These are phyloP conservation scores for Platycheirus albimanus DNA, from an alignment of 2,888 invertebrate genomes.

Conservation along the genomic window DNA sequence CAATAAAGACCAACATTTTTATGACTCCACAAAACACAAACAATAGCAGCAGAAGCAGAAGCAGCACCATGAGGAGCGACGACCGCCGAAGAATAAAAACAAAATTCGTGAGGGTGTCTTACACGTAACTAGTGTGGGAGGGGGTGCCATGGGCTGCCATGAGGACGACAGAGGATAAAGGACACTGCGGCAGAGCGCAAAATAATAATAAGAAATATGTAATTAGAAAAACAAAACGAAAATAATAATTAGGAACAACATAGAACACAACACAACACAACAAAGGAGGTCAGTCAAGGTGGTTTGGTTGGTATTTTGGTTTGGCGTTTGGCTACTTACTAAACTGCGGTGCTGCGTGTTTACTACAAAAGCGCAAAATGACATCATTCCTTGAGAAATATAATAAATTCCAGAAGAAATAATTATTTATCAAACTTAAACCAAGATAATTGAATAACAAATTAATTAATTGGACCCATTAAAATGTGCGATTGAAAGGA, in stretches of 20 bases:
- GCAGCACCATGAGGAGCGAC: slow-evolving; percentile 1
- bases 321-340: slow-evolving; percentile 60
- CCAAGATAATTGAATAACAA: slow-evolving; percentile 50
- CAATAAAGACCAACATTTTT: slow-evolving; percentile 35
- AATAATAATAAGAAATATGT: slow-evolving; percentile 36
- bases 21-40: neutral
- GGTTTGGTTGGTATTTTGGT: too few relatives aligned
- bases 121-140: neutral
- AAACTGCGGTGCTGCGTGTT: slow-evolving; percentile 62
- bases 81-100: neutral
- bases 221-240: slow-evolving; percentile 32
- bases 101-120: slow-evolving; percentile 16
- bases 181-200: slow-evolving; percentile 34
- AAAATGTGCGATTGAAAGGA: slow-evolving; percentile 55
- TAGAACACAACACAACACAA: too few relatives aligned
- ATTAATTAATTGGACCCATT: slow-evolving; percentile 21
- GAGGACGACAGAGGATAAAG: neutral
- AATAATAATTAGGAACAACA: slow-evolving; percentile 29
- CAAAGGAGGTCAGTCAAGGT: slow-evolving; percentile 66
- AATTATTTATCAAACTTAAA: slow-evolving; percentile 31
- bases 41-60: too few relatives aligned
- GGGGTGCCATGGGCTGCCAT: neutral
- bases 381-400: slow-evolving; percentile 62
- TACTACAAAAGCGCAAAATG: slow-evolving; percentile 69
- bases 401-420: slow-evolving; percentile 46